A percentile compares a stretch with the other conserved stretches of the same genome.
These are phyloP conservation scores for Dolichallabes microphthalmus DNA, from an alignment of 2,113 vertebrate genomes.

Conservation along the genomic window DNA sequence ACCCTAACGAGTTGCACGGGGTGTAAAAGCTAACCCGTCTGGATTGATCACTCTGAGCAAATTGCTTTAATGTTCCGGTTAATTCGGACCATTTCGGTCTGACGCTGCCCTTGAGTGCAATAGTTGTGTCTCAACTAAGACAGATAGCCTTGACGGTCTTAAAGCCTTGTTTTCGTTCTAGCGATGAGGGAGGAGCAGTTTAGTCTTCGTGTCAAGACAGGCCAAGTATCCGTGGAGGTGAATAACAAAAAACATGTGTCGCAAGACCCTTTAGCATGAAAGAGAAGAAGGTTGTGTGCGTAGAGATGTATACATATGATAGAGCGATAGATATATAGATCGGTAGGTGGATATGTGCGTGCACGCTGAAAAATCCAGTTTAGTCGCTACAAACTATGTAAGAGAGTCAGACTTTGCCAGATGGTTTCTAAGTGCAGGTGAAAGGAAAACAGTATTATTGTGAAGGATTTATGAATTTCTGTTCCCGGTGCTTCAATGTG, in stretches of 20 bases:
- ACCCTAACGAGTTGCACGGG: too few species aligned
- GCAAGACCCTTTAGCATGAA: not conserved
- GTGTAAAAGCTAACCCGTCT: too few species aligned
- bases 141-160: constrained; percentile 4
- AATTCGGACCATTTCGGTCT: not conserved
- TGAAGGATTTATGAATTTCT: not conserved
- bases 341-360: too few species aligned
- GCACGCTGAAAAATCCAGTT: not conserved
- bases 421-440: not conserved
- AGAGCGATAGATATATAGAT: too few species aligned
- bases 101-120: not conserved
- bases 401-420: not conserved
- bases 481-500: not conserved
- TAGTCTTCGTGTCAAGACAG: constrained; percentile 38
- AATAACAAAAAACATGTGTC: constrained; percentile 44
- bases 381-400: not conserved
- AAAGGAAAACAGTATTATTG: not conserved
- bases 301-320: too few species aligned
- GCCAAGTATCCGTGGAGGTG: not conserved
- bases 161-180: constrained; percentile 4
- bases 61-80: not conserved
- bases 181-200: constrained; percentile 6
- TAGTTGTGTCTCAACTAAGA: not conserved
- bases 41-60: too few species aligned
- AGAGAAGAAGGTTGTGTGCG: not conserved